Conservation (phyloP, 2,888 invertebrate genomes). For the Xestoiulus laeticollis region DNA sequence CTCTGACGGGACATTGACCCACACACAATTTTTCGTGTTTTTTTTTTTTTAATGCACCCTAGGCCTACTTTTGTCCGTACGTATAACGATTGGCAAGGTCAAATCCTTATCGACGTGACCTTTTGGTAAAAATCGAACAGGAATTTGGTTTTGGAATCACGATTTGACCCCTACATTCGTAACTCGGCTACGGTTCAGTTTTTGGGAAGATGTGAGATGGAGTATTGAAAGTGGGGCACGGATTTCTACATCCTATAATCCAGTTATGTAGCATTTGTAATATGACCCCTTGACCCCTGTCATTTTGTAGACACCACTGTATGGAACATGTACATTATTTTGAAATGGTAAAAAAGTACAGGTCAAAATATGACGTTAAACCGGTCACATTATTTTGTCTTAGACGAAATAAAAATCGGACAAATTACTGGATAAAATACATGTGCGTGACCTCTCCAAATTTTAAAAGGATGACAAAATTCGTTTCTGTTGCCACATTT, state of each 20-base stretch:
- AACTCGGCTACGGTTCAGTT: neutral
- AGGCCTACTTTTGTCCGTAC: neutral
- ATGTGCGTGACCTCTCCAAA: too few species aligned
- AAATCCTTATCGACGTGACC: neutral
- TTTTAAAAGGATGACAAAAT: too few species aligned
- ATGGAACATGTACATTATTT: too few species aligned
- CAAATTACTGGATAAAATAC: too few species aligned
- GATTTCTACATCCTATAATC: neutral
- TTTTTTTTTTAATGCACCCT: neutral
- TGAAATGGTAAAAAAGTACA: too few species aligned
- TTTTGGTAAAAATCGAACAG: neutral
- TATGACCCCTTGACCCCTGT: too few species aligned
- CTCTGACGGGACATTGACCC: neutral
- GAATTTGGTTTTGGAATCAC: neutral
- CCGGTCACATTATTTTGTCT: too few species aligned
- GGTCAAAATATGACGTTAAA: too few species aligned
- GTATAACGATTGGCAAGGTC: neutral
- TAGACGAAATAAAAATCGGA: too few species aligned
- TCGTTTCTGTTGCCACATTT: too few species aligned
- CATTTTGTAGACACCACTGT: too few species aligned
- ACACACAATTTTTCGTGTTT: neutral
- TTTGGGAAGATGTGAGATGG: neutral
- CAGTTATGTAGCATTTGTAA: too few species aligned
- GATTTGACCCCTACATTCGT: neutral
- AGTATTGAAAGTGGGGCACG: neutral